Evolutionary conservation across 2,797 vertebrate genomes (phyloP).

Genomic region (Alfaro cultratus): DNA sequence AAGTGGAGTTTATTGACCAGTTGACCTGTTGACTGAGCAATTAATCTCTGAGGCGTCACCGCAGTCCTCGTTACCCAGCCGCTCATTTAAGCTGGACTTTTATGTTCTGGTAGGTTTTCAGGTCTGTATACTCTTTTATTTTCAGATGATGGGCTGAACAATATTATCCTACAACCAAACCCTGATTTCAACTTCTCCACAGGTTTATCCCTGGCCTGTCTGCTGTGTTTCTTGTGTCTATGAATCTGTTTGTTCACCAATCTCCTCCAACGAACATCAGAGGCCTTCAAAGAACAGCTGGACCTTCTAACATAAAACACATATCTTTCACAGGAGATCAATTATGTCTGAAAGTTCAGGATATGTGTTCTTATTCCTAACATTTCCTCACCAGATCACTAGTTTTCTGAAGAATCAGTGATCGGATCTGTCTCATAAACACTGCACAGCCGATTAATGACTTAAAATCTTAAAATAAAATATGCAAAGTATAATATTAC

Average conservation of each 20-base stretch:
- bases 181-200: not conserved
- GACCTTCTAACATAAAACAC: not conserved
- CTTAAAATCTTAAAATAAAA: not conserved
- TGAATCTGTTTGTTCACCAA: not conserved
- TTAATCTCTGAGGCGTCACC: not conserved
- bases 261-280: not conserved
- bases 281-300: not conserved
- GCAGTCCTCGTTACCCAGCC: not conserved
- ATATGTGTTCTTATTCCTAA: not conserved
- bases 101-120: not conserved
- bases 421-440: not conserved
- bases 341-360: not conserved
- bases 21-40: not conserved
- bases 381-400: not conserved
- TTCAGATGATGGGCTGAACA: not conserved
- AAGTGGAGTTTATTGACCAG: not conserved
- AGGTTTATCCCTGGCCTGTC: not conserved
- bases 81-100: not conserved
- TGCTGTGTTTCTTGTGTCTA: not conserved
- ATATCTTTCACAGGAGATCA: not conserved
- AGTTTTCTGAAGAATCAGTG: not conserved
- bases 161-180: not conserved
- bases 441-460: not conserved
- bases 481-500: not conserved
- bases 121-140: not conserved